Evolutionary conservation across 1,140 invertebrate species (phyloP), one percentile per base, ranked within the genome.

Genomic region (Caenorhabditis elegans): DNA sequence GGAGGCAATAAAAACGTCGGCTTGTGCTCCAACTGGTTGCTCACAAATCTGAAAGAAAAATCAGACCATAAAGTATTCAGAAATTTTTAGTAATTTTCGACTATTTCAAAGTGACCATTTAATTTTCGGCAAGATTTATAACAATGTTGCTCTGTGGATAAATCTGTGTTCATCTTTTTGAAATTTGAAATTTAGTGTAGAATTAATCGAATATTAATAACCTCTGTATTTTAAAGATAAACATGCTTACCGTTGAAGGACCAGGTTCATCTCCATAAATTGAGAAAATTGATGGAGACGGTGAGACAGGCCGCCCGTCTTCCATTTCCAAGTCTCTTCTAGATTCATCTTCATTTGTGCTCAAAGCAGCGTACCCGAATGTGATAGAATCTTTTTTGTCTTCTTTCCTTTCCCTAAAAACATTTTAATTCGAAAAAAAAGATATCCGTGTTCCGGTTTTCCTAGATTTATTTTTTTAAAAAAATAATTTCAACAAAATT

Each of bases 1-100:
- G 0, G 76, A 53, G 22, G 87, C 17, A 31, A 86, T 76, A 55
- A 85, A 86, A 48, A 47, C 82, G 49, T 86, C 85, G 19, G 85
- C 85, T 82, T 86, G 43, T 1, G 70, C 49, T 19, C 85, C 85
- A 34, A 77, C 75, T 39, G 80, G 80, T 48, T 81, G 80, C n/a
- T 81, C 80, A 48, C 55, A 60, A 5, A 46, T 81, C 80, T 81
- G 80, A 76, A 81, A 36, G 17, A 47, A 76, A 2, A 10, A 46
- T n/a, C 15, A 13, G 13, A 1, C 10, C 28, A 46, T 28, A 76
- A 15, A 13, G 0, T 15, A 34, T 39, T 36, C 15, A 15, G 1
- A 48, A 15, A n/a, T n/a, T n/a, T n/a, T n/a, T n/a, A n/a, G n/a
- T n/a, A n/a, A n/a, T n/a, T n/a, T n/a, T n/a, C n/a, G n/a, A n/a